These are phyloP conservation scores for Meganola albula DNA, from an alignment of 2,888 invertebrate genomes.

Conservation along the genomic window DNA sequence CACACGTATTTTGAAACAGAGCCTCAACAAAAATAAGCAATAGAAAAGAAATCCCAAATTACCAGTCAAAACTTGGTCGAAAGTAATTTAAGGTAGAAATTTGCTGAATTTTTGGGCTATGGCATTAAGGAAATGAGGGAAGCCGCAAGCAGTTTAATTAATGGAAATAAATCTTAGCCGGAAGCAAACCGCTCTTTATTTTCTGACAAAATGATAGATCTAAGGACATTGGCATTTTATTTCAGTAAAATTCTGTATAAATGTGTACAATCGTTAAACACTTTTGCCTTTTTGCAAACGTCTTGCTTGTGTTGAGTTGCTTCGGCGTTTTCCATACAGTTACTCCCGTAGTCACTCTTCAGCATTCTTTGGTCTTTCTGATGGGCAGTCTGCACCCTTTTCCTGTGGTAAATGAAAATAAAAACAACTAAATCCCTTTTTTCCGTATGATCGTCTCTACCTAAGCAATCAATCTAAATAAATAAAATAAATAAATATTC, in stretches of 20 bases:
- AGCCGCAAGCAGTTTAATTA: not conserved
- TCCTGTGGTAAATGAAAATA: too few relatives aligned
- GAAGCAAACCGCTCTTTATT: not conserved
- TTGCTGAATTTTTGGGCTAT: not conserved
- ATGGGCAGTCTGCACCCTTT: slow-evolving; percentile 48
- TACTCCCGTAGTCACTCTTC: slow-evolving; percentile 42
- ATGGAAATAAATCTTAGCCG: not conserved
- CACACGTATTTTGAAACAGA: too few relatives aligned
- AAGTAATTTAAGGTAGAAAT: not conserved
- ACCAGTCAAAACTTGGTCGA: too few relatives aligned
- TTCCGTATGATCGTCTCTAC: too few relatives aligned
- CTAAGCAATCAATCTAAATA: too few relatives aligned
- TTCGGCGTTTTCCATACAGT: slow-evolving; percentile 58
- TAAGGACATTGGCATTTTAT: slow-evolving; percentile 21
- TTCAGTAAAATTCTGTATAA: slow-evolving; percentile 53
- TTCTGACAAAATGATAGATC: slow-evolving; percentile 2
- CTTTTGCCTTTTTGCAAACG: slow-evolving; percentile 66
- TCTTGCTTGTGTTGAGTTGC: slow-evolving; percentile 61
- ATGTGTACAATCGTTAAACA: slow-evolving; percentile 68
- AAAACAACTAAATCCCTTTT: too few relatives aligned
- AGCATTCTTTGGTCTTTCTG: slow-evolving; percentile 39
- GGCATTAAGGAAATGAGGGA: not conserved
- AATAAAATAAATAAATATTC: too few relatives aligned
- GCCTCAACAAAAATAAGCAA: too few relatives aligned
- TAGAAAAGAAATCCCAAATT: too few relatives aligned